Base-by-base conservation (phyloP, 2,113 vertebrate species). In the Scartelaos histophorus region DNA sequence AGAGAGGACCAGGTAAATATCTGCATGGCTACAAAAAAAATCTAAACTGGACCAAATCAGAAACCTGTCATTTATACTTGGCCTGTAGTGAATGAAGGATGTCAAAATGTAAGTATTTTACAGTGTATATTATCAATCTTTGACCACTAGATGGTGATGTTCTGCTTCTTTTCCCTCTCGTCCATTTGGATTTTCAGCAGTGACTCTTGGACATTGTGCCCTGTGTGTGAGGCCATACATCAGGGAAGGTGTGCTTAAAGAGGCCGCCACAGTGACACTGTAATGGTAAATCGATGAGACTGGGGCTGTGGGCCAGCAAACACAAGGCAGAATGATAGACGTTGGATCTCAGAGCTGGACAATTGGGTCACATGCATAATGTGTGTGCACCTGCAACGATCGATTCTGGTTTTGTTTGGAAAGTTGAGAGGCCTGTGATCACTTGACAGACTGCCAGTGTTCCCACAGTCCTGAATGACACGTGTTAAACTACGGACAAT, bases 1-100 rank as follows among this genome's bases (percentile, higher is more conserved):
- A 97, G 90, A 93, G 95, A 89, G 96, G 96, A 1, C 95, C 95
- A 87, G 96, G 96, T 97, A 92, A 90, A 73, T 74, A 51, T 21
- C 13, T 56, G 54, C 38, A 43, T 43, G 10, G 9, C 9, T 22
- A 24, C n/a, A 24, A 22, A 11, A 56, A 56, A 7, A 19, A 19
- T 56, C n/a, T 13, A 51, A 51, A 17, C 16, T 51, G 16, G 38
- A 43, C 38, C 38, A 43, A 43, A 43, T 43, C 7, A 43, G 38
- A 43, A 43, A 43, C 38, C 7, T 43, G 38, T 43, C 38, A 43
- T 43, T 43, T 43, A 43, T 43, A 43, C 38, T 43, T 43, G 38
- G 38, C 38, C 38, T 43, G 38, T 43, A 10, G 10, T 11, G 9
- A 43, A 43, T 43, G 38, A 43, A 43, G 7, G 38, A 43, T 43